Conservation (phyloP, 2,797 vertebrate species). For the Notolabrus celidotus region DNA sequence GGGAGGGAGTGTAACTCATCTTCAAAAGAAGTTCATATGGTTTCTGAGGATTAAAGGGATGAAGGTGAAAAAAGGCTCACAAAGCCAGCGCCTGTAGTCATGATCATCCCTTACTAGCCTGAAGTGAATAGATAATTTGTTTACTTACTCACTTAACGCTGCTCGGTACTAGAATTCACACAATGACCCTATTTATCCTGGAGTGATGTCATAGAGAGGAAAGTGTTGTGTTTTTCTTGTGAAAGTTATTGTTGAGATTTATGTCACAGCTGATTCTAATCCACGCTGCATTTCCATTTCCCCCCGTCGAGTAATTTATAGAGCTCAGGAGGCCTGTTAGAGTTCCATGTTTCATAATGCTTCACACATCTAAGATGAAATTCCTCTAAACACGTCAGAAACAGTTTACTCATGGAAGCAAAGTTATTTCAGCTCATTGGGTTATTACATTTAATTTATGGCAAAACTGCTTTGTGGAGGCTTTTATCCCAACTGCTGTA, state of each 20-base stretch:
- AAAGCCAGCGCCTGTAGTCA: constrained; percentile 69
- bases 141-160: constrained; percentile 54
- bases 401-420: constrained; percentile 55
- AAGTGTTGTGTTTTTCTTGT: constrained; percentile 52
- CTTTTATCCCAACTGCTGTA: constrained; percentile 16
- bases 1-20: constrained; percentile 73
- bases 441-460: constrained; percentile 38
- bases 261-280: constrained; percentile 76
- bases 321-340: constrained; percentile 62
- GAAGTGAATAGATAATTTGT: constrained; percentile 61
- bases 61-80: constrained; percentile 66
- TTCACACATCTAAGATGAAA: constrained; percentile 55
- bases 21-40: constrained; percentile 79
- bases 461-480: constrained; percentile 16
- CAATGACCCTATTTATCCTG: constrained; percentile 61
- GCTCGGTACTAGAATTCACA: constrained; percentile 38
- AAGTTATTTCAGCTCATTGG: constrained; percentile 60
- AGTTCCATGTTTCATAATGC: constrained; percentile 54
- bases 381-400: constrained; percentile 38
- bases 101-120: constrained; percentile 49
- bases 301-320: constrained; percentile 52
- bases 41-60: constrained; percentile 80
- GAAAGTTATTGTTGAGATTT: constrained; percentile 65
- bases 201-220: constrained; percentile 39
- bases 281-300: constrained; percentile 41